These are phyloP conservation scores for Acanthiza pusilla DNA, from an alignment of 2,797 vertebrate genomes.

Conservation along the genomic window DNA sequence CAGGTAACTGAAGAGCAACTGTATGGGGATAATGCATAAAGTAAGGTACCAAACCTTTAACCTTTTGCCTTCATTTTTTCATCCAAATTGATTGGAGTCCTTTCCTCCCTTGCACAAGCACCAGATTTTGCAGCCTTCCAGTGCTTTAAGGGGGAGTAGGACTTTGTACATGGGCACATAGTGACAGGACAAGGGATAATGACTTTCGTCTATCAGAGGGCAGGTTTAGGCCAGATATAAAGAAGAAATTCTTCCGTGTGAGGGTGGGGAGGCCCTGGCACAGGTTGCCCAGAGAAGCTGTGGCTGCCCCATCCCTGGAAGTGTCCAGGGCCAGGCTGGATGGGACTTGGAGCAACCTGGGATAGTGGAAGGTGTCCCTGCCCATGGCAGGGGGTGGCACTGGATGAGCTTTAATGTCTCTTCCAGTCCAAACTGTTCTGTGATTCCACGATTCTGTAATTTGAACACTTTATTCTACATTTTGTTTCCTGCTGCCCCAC, in stretches of 20 bases:
- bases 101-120: not conserved
- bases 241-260: not conserved
- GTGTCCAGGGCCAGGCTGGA: not conserved
- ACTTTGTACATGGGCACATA: not conserved
- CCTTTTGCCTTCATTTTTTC: not conserved
- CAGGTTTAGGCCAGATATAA: not conserved
- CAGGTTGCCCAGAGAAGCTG: not conserved
- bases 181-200: not conserved
- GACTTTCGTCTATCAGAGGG: not conserved
- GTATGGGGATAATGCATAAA: not conserved
- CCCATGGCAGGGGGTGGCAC: not conserved
- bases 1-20: not conserved
- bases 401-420: not conserved
- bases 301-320: not conserved
- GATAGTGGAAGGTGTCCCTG: not conserved
- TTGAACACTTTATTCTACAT: not conserved
- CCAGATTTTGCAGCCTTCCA: not conserved
- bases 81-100: accelerated
- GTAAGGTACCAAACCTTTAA: not conserved
- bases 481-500: not conserved
- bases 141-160: not conserved
- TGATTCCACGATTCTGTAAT: not conserved
- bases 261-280: not conserved
- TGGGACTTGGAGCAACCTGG: not conserved
- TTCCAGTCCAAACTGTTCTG: not conserved